phyloP scores from a whole-genome alignment of 2,113 vertebrate species.

The Megaptera novaeangliae region DNA sequence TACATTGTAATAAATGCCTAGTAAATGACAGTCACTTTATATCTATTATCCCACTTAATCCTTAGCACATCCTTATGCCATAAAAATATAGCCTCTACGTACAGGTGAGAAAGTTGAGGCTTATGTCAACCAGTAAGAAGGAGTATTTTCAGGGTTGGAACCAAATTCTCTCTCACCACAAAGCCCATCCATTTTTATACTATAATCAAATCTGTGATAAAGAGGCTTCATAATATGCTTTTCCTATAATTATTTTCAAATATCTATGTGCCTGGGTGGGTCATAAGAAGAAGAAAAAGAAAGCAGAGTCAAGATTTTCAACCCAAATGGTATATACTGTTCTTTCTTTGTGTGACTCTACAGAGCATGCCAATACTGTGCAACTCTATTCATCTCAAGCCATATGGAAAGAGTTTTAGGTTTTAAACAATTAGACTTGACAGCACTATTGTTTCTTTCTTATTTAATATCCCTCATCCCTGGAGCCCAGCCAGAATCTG shows the following conservation, averaged over 20 bases:
- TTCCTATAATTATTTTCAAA: neutral
- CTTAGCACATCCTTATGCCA: neutral
- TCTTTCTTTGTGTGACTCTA: neutral
- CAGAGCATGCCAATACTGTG: neutral
- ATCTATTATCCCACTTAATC: neutral
- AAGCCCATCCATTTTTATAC: neutral
- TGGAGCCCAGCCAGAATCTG: constrained; percentile 44
- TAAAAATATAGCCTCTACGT: neutral
- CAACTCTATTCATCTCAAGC: neutral
- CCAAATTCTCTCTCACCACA: neutral
- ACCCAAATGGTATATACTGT: neutral
- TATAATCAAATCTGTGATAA: neutral
- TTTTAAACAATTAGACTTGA: constrained; percentile 60
- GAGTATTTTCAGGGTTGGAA: neutral
- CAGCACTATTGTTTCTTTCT: constrained; percentile 14
- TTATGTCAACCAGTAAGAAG: neutral
- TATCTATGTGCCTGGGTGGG: neutral
- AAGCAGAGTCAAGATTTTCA: neutral
- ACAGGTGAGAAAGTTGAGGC: neutral
- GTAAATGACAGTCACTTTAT: neutral
- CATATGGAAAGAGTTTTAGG: constrained; percentile 54
- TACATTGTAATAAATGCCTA: neutral
- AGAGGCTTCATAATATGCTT: neutral
- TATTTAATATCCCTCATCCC: constrained; percentile 42
- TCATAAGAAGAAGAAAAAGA: neutral